These are phyloP conservation scores for Escarpia spicata DNA, from an alignment of 2,888 invertebrate genomes.

Conservation along the genomic window DNA sequence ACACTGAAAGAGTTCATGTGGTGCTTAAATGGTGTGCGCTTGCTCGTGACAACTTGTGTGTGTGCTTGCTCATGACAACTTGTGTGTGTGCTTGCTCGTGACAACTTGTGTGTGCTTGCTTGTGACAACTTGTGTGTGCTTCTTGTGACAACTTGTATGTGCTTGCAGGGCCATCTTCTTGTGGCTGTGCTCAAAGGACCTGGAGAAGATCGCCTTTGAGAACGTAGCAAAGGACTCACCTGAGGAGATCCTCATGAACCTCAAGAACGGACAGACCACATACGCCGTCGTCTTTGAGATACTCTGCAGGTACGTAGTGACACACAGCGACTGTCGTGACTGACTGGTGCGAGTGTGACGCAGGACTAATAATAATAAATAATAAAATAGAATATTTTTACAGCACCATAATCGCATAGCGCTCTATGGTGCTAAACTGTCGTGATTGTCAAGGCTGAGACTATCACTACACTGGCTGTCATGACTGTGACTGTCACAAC, in stretches of 20 bases:
- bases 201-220: constrained; percentile 63
- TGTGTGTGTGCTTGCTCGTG: constrained; percentile 18
- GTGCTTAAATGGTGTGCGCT: too few relatives aligned
- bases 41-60: background rate
- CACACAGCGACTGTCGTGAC: background rate
- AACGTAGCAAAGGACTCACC: constrained; percentile 61
- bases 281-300: constrained; percentile 66
- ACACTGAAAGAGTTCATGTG: too few relatives aligned
- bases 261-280: constrained; percentile 64
- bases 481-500: too few relatives aligned
- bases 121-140: background rate
- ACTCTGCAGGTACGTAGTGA: constrained; percentile 61
- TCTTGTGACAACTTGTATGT: background rate
- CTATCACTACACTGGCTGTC: too few relatives aligned
- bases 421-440: too few relatives aligned
- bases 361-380: too few relatives aligned
- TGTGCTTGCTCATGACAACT: background rate
- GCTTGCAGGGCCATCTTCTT: constrained; percentile 63
- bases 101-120: background rate
- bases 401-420: too few relatives aligned
- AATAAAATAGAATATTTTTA: too few relatives aligned
- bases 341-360: background rate
- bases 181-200: constrained; percentile 65
- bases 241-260: constrained; percentile 64
- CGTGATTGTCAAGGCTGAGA: too few relatives aligned